Evolutionary conservation across 2,888 invertebrate genomes (phyloP).

Genomic region (Polydesmus complanatus): DNA sequence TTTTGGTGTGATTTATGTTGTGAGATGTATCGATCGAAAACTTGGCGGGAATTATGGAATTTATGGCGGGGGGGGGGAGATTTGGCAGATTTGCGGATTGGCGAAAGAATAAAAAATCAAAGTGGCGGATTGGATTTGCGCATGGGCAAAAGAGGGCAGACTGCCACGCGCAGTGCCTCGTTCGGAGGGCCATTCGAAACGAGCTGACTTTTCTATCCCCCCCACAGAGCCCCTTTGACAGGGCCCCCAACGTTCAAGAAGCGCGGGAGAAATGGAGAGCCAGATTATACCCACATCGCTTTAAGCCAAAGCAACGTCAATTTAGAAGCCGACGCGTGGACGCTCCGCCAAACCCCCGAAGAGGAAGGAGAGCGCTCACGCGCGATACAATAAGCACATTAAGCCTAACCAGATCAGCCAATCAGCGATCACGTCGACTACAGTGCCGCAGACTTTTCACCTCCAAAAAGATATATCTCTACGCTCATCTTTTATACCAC

Average conservation of each 20-base stretch:
- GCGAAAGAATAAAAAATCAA: too few relatives aligned
- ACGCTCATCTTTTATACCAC: too few relatives aligned
- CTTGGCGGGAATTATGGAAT: too few relatives aligned
- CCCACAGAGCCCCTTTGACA: slow-evolving; percentile 8
- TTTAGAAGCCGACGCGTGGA: slow-evolving; percentile 1
- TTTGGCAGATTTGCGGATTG: too few relatives aligned
- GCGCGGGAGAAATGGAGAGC: slow-evolving; percentile 1
- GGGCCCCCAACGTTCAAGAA: too few relatives aligned
- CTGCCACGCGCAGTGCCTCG: slow-evolving; percentile 13
- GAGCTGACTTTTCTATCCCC: slow-evolving; percentile 4
- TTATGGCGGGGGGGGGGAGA: too few relatives aligned
- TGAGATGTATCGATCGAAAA: too few relatives aligned
- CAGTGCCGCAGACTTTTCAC: slow-evolving; percentile 14
- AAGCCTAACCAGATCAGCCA: slow-evolving; percentile 14
- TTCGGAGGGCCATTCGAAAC: slow-evolving; percentile 3
- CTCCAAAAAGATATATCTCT: too few relatives aligned
- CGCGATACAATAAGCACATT: slow-evolving; percentile 1
- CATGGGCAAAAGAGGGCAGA: slow-evolving; percentile 7
- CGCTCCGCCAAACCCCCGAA: slow-evolving; percentile 3
- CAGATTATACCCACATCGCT: slow-evolving; percentile 14
- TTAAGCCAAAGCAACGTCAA: slow-evolving; percentile 5
- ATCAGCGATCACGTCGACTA: slow-evolving; percentile 10
- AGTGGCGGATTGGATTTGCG: too few relatives aligned
- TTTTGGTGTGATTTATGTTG: too few relatives aligned
- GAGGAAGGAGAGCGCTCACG: slow-evolving; percentile 6